Base-by-base conservation (phyloP, 1,140 invertebrate genomes). In the Diprion similis region DNA sequence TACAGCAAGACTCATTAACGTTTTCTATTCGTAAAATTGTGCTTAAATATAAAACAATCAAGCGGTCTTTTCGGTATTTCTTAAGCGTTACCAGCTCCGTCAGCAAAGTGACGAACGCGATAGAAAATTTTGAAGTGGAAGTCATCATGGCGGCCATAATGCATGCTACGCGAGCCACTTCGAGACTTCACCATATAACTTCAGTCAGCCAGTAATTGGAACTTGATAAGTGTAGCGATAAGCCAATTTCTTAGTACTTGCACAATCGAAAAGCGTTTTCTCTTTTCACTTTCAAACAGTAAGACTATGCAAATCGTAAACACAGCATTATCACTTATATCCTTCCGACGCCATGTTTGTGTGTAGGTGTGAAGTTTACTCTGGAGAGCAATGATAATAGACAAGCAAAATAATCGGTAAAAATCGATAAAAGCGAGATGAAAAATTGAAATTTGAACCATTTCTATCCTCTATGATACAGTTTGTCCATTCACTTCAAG, bases 321-420 rank as follows among this genome's bases (percentile, higher is more conserved):
- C 24, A 37, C 24, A 37, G 24, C 6, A 3, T 37, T 37, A 37
- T 4, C 0, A 0, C 24, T 37, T 37, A 1, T 37, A 6, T 37
- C 2, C 24, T 4, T 6, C 24, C 24, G 24, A 37, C 24, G 24
- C 24, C 24, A 37, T 37, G 24, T 37, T 37, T 37, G 2, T 6
- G 1, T 37, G 1, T 37, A 37, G 24, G 24, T 37, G 24, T 37
- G 24, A 37, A 6, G 24, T 37, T 37, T 6, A 37, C 24, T 37
- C 2, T 37, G 24, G 2, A 1, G 24, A 37, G 1, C 24, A 37
- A 6, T 37, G 73, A 65, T 15, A 71, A 76, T 71, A 65, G 11
- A 67, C n/a, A 73, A 71, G 71, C 11, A 47, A 51, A 59, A 67
- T 71, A 73, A 47, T 47, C 48, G 18, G 46, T 68, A 17, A 19